phyloP scores from a whole-genome alignment of 2,797 vertebrate genomes.

The Enteromius mattozi region DNA sequence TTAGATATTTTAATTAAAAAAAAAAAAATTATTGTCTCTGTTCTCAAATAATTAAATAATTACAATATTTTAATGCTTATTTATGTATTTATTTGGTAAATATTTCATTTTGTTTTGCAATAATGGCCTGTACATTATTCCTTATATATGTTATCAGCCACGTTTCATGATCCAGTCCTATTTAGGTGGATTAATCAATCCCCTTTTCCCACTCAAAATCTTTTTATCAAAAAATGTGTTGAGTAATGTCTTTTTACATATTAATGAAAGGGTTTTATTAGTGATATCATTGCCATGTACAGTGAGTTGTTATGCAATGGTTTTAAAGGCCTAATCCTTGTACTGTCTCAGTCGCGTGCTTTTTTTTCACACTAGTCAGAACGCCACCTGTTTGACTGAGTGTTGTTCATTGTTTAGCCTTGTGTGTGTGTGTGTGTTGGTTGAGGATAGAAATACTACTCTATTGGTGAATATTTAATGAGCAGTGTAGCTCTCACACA shows the following conservation, averaged over 20 bases:
- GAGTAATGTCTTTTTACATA: background rate
- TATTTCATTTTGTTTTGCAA: background rate
- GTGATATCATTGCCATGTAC: background rate
- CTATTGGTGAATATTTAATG: conserved; percentile 76
- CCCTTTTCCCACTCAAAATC: background rate
- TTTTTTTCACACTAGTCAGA: conserved; percentile 3
- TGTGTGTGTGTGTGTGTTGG: conserved; percentile 9
- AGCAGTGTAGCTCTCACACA: conserved; percentile 51
- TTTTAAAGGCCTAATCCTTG: conserved; percentile 20
- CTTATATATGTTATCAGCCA: background rate
- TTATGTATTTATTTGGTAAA: background rate
- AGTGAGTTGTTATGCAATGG: conserved; percentile 16
- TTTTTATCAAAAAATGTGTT: background rate
- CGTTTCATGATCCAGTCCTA: background rate
- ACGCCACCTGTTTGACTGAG: conserved; percentile 1
- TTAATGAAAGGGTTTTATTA: background rate
- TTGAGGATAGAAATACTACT: conserved; percentile 68
- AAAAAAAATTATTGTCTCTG: background rate
- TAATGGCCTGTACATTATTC: background rate
- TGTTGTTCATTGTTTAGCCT: conserved; percentile 29
- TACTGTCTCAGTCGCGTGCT: conserved; percentile 1
- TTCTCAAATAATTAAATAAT: background rate
- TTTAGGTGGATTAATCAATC: background rate
- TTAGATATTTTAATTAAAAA: too few species aligned
- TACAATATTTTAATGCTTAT: background rate